phyloP scores from a whole-genome alignment of 2,113 vertebrate species.

The Dromas ardeola region DNA sequence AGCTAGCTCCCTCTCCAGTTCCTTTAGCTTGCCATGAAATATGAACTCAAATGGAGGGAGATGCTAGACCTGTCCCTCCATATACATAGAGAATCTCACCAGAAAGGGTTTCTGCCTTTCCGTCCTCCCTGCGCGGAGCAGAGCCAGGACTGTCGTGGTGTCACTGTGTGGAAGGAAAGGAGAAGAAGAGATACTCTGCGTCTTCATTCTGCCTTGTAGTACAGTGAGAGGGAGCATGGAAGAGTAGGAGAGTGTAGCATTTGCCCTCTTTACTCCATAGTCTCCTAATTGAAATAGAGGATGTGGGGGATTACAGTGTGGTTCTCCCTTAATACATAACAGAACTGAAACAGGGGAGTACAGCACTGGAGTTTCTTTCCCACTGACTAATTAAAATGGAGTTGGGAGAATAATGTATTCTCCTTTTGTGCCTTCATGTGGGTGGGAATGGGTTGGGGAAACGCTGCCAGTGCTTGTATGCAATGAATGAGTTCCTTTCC shows the following conservation, averaged over 20 bases:
- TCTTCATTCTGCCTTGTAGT: neutral
- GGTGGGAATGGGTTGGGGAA: neutral
- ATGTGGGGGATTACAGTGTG: neutral
- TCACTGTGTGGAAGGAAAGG: neutral
- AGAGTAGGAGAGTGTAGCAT: neutral
- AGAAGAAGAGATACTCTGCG: neutral
- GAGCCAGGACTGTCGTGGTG: neutral
- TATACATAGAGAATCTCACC: neutral
- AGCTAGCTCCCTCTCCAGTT: neutral
- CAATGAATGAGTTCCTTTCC: neutral
- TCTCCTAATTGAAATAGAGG: neutral
- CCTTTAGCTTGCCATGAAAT: neutral
- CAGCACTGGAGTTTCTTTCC: neutral
- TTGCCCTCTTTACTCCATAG: neutral
- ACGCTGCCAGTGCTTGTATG: neutral
- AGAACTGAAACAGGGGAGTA: neutral
- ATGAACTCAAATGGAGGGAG: rapidly evolving
- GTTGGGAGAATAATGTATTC: neutral
- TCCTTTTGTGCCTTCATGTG: neutral
- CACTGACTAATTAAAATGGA: neutral
- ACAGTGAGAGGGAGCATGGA: neutral
- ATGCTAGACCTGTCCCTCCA: neutral
- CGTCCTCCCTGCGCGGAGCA: rapidly evolving
- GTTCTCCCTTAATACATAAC: neutral
- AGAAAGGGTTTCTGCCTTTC: neutral